These are phyloP conservation scores for Ictalurus punctatus DNA, from an alignment of 2,113 vertebrate genomes.

Conservation along the genomic window DNA sequence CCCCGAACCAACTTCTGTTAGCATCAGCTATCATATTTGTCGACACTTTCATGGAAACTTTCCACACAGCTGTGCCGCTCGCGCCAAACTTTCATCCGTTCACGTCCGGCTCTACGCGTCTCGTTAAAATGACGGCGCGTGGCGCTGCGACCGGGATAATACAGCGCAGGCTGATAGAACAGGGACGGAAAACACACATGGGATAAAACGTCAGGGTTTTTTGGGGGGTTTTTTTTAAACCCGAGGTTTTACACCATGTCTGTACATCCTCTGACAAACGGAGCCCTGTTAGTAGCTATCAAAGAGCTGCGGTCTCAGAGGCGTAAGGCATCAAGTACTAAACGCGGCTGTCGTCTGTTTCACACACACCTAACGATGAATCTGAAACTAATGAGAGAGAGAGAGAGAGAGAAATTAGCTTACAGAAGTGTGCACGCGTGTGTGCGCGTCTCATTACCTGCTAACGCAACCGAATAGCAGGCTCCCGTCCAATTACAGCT, in stretches of 20 bases:
- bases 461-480: conserved; percentile 9
- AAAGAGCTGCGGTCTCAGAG: background rate
- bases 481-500: background rate
- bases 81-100: background rate
- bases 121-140: background rate
- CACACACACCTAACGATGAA: background rate
- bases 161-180: background rate
- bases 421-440: background rate
- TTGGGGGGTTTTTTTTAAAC: background rate
- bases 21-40: too few relatives aligned
- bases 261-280: background rate
- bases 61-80: too few relatives aligned
- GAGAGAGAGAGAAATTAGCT: background rate
- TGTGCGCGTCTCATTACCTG: background rate
- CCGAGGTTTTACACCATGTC: too few relatives aligned
- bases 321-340: background rate
- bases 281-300: background rate
- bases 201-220: background rate
- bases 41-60: too few relatives aligned
- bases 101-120: background rate
- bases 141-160: background rate
- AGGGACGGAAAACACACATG: background rate
- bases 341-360: background rate
- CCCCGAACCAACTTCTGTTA: background rate
- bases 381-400: background rate